Conservation (phyloP, 2,888 invertebrate genomes). For the Coremacera marginata region DNA sequence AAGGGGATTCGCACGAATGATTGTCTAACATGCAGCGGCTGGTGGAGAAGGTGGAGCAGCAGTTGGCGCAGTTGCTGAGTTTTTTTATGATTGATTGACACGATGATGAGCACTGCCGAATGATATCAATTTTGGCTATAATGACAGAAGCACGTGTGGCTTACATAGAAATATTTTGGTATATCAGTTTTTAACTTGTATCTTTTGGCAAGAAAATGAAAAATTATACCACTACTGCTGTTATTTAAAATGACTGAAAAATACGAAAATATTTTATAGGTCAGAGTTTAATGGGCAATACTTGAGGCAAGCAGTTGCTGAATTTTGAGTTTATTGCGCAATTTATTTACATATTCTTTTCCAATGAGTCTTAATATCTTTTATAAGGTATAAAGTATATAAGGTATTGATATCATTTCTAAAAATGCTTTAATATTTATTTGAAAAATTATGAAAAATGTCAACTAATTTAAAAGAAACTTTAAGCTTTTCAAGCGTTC, state of each 20-base stretch:
- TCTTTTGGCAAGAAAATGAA: not conserved
- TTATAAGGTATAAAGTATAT: not conserved
- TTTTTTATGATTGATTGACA: constrained; percentile 26
- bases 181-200: not conserved
- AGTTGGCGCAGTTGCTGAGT: not conserved
- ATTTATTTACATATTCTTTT: too few species aligned
- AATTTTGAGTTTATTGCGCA: too few species aligned
- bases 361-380: too few species aligned
- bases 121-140: not conserved
- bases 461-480: too few species aligned
- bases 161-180: not conserved
- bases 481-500: too few species aligned
- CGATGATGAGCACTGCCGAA: not conserved
- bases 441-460: too few species aligned
- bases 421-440: too few species aligned
- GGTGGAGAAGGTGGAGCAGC: not conserved
- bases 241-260: too few species aligned
- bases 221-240: not conserved
- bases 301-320: too few species aligned
- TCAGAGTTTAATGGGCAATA: too few species aligned
- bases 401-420: not conserved
- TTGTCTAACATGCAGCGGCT: not conserved
- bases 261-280: too few species aligned
- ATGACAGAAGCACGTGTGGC: constrained; percentile 2
- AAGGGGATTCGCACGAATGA: not conserved